phyloP scores from a whole-genome alignment of 2,888 invertebrate genomes.

The Drosophila algonquin region DNA sequence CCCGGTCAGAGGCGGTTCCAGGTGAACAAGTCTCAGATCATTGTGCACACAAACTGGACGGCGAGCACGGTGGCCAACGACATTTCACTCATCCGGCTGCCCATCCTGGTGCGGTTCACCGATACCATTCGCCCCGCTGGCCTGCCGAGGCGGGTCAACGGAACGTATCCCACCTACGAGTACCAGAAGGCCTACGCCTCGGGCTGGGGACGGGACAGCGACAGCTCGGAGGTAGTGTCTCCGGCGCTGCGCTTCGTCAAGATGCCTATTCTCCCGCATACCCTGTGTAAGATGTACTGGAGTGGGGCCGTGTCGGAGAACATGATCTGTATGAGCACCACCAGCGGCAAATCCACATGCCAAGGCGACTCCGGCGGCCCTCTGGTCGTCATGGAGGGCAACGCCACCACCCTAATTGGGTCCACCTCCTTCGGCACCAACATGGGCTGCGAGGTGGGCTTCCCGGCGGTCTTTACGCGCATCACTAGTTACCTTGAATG shows the following conservation, averaged over 20 bases:
- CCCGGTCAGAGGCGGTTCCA: constrained; percentile 41
- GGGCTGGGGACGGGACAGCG: constrained; percentile 77
- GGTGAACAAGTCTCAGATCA: constrained; percentile 45
- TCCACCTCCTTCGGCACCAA: constrained; percentile 71
- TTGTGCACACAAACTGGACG: constrained; percentile 61
- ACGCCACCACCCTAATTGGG: constrained; percentile 60
- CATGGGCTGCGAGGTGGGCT: constrained; percentile 68
- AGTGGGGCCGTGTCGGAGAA: constrained; percentile 49
- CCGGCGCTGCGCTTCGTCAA: constrained; percentile 42
- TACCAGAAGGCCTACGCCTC: constrained; percentile 63
- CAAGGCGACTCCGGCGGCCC: constrained; percentile 75
- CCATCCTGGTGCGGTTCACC: constrained; percentile 45
- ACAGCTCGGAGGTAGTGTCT: constrained; percentile 34
- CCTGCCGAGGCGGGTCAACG: constrained; percentile 56
- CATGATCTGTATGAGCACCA: constrained; percentile 64
- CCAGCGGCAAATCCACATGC: constrained; percentile 59
- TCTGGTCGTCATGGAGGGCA: constrained; percentile 39
- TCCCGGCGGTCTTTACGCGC: constrained; percentile 76
- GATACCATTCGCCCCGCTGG: constrained; percentile 52
- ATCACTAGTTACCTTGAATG: constrained; percentile 69
- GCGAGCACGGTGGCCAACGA: constrained; percentile 58
- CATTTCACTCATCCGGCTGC: constrained; percentile 61
- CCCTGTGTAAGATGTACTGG: constrained; percentile 55
- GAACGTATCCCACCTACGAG: constrained; percentile 58
- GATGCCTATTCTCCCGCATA: constrained; percentile 56